A percentile compares a stretch with the other conserved stretches of the same genome.
These are phyloP conservation scores for Lacerta agilis DNA, from an alignment of 2,797 vertebrate genomes.

Conservation along the genomic window DNA sequence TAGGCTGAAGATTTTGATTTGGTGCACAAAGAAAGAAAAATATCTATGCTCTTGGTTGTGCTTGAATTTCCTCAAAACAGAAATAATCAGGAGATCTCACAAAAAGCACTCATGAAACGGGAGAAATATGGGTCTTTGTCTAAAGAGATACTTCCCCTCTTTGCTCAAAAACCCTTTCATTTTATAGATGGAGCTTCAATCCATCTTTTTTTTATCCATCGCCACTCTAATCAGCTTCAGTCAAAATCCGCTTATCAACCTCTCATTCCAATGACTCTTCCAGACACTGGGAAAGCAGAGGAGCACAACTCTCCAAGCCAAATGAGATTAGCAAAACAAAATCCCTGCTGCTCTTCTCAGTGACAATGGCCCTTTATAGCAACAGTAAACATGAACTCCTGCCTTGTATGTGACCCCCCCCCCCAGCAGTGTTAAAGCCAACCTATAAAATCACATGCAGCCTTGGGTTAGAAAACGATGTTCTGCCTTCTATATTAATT, in stretches of 20 bases:
- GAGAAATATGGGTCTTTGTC: constrained; percentile 10
- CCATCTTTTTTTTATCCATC: background rate
- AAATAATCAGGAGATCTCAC: background rate
- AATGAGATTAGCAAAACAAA: constrained; percentile 30
- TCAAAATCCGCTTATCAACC: constrained; percentile 21
- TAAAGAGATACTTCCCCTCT: background rate
- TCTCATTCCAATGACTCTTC: constrained; percentile 18
- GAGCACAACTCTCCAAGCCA: background rate
- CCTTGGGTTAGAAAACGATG: background rate
- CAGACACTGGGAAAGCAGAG: background rate
- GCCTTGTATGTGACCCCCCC: background rate
- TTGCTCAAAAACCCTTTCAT: constrained; percentile 23
- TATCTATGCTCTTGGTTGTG: background rate
- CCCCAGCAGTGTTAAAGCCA: background rate
- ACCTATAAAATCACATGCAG: background rate
- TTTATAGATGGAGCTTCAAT: constrained; percentile 16
- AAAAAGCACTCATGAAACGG: background rate
- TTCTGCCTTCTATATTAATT: background rate
- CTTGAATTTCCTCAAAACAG: constrained; percentile 21
- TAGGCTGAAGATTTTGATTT: background rate
- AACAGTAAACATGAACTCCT: background rate
- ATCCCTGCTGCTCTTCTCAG: constrained; percentile 21
- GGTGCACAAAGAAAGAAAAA: background rate
- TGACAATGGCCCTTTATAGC: constrained; percentile 7
- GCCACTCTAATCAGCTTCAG: constrained; percentile 14